A percentile compares a stretch with the other conserved stretches of the same genome.
phyloP scores from a whole-genome alignment of 2,113 vertebrate genomes.

The Mobula hypostoma region DNA sequence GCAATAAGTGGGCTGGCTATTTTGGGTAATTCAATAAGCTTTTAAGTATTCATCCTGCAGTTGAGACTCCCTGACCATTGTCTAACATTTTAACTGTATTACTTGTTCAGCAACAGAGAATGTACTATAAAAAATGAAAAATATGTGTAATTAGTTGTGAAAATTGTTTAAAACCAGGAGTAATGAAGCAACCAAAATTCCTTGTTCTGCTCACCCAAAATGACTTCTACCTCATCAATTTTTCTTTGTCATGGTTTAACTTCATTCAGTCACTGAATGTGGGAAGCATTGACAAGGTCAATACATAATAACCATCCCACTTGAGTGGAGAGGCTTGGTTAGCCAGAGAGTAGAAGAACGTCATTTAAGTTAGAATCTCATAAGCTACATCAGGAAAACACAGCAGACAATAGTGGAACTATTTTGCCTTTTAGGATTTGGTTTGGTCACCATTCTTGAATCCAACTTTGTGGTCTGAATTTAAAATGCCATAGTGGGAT shows the following conservation, averaged over 20 bases:
- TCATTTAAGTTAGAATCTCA: too few relatives aligned
- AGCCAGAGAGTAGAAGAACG: too few relatives aligned
- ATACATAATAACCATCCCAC: too few relatives aligned
- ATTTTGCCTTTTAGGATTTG: too few relatives aligned
- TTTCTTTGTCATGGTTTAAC: not conserved
- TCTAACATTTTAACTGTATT: not conserved
- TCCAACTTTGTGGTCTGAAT: too few relatives aligned
- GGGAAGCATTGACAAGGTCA: too few relatives aligned
- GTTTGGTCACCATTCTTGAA: too few relatives aligned
- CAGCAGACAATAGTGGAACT: too few relatives aligned
- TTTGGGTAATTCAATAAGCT: not conserved
- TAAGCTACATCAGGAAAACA: too few relatives aligned
- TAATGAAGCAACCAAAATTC: not conserved
- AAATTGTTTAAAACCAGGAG: not conserved
- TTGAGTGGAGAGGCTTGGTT: too few relatives aligned
- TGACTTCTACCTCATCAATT: not conserved
- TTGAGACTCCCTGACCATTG: not conserved
- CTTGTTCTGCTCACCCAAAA: not conserved
- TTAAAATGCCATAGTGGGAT: too few relatives aligned
- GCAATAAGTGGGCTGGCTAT: not conserved
- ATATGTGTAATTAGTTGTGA: not conserved
- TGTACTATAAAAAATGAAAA: not conserved
- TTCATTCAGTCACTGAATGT: too few relatives aligned
- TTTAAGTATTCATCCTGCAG: not conserved
- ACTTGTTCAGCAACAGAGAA: not conserved